Percentiles rank a stretch among this genome's conserved stretches.
These are phyloP conservation scores for Melitaea athalia DNA, from an alignment of 2,888 invertebrate species.

Conservation along the genomic window DNA sequence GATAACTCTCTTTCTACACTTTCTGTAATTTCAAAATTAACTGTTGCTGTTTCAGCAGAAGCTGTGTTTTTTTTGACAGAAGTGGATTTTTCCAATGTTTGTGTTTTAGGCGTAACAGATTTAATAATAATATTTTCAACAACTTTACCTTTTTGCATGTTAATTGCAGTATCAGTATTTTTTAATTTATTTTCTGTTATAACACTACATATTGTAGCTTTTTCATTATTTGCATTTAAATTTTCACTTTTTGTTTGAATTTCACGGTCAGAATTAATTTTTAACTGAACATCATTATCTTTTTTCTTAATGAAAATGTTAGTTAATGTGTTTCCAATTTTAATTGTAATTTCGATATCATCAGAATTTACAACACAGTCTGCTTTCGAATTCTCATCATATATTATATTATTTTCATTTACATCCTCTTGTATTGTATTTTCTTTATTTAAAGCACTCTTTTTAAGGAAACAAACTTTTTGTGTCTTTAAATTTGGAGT, in stretches of 20 bases:
- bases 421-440: background rate
- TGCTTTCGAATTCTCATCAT: constrained; percentile 44
- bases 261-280: constrained; percentile 62
- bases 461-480: constrained; percentile 60
- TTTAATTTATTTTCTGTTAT: background rate
- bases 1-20: constrained; percentile 71
- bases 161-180: background rate
- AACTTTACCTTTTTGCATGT: background rate
- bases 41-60: constrained; percentile 68
- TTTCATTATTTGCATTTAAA: background rate
- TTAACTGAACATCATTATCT: constrained; percentile 62
- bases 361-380: constrained; percentile 47
- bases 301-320: constrained; percentile 69
- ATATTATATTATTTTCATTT: constrained; percentile 29
- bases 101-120: constrained; percentile 32
- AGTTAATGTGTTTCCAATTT: constrained; percentile 64
- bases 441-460: constrained; percentile 49
- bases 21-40: constrained; percentile 66
- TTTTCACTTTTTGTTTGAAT: constrained; percentile 59
- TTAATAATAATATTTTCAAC: background rate
- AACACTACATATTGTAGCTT: background rate
- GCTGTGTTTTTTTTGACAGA: constrained; percentile 67
- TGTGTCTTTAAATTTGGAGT: constrained; percentile 20
- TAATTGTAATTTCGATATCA: constrained; percentile 71
- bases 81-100: constrained; percentile 45